These are phyloP conservation scores for Leptodactylus fallax DNA, from an alignment of 2,797 vertebrate genomes.

Conservation along the genomic window DNA sequence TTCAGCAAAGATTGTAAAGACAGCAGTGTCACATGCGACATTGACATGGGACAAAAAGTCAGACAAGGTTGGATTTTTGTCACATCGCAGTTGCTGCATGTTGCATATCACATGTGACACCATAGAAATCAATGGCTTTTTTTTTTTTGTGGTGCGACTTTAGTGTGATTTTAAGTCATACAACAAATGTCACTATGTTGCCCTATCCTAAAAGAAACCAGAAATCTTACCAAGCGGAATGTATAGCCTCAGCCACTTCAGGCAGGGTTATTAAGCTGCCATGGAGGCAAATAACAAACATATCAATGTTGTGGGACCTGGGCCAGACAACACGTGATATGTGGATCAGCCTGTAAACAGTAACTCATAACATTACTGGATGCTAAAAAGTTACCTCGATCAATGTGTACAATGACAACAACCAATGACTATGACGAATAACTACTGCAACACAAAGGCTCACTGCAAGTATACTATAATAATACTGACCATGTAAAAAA, in stretches of 20 bases:
- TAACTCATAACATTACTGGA: neutral
- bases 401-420: neutral
- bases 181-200: no score
- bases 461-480: neutral
- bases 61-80: no score
- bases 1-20: no score
- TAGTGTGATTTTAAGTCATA: no score
- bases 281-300: slow-evolving; percentile 50
- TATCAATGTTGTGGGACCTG: neutral
- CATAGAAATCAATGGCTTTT: no score
- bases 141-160: no score
- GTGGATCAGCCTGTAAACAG: neutral
- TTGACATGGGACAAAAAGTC: no score
- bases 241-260: neutral
- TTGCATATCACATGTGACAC: no score
- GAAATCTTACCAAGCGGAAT: neutral
- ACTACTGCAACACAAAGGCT: neutral
- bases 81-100: no score
- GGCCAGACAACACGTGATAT: slow-evolving; percentile 1
- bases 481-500: neutral
- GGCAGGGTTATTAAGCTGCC: neutral
- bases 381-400: neutral
- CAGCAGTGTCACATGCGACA: no score
- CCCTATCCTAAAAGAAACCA: neutral
- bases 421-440: neutral